Evolutionary conservation across 2,113 vertebrate species (phyloP).

Genomic region (Hylia prasina): DNA sequence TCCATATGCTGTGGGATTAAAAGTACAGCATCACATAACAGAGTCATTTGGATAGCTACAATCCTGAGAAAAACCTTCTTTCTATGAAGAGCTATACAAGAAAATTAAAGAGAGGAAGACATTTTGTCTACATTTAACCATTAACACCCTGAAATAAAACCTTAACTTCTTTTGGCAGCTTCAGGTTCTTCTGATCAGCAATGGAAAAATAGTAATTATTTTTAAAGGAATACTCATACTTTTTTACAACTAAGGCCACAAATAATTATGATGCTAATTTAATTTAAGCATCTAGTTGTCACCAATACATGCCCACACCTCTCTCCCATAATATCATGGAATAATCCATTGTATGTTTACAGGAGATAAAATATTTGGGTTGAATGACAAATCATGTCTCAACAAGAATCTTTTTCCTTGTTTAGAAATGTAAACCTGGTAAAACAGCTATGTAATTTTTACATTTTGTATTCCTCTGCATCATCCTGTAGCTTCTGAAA

Average conservation of each 20-base stretch:
- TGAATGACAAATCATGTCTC: neutral
- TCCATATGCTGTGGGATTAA: constrained; percentile 15
- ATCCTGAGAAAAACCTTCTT: neutral
- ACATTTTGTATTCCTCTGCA: neutral
- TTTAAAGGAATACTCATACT: neutral
- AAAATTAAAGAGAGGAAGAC: neutral
- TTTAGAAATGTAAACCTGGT: neutral
- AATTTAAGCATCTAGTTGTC: neutral
- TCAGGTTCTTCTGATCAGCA: neutral
- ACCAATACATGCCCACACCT: neutral
- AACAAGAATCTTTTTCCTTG: neutral
- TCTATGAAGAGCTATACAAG: neutral
- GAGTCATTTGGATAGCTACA: neutral
- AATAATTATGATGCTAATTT: neutral
- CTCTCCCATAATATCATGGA: neutral
- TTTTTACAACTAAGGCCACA: neutral
- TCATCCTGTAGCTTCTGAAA: neutral
- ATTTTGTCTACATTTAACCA: neutral
- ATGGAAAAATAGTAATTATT: neutral
- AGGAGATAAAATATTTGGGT: neutral
- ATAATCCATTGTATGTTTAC: neutral
- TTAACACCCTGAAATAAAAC: neutral
- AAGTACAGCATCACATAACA: neutral
- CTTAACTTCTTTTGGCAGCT: neutral
- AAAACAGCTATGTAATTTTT: neutral